Percentiles rank a stretch among this genome's conserved stretches.
These are phyloP conservation scores for Stegophylla sp. DNA, from an alignment of 2,888 invertebrate species.

Conservation along the genomic window DNA sequence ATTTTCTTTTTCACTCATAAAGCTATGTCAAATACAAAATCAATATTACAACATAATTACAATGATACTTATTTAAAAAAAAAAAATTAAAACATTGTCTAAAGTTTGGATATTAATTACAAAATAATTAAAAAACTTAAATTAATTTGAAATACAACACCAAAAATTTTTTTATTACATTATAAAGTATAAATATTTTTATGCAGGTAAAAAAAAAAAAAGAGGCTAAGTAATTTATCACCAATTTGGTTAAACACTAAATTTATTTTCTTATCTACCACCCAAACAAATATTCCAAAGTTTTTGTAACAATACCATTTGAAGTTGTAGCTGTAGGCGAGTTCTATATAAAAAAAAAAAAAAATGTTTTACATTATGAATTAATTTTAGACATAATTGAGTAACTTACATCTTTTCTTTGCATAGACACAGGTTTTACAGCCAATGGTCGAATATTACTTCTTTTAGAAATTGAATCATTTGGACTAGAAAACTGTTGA, in stretches of 20 bases:
- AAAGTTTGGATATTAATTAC: slow-evolving; percentile 81
- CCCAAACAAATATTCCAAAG: slow-evolving; percentile 53
- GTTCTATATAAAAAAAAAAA: slow-evolving; percentile 20
- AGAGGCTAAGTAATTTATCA: background rate
- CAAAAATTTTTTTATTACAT: slow-evolving; percentile 8
- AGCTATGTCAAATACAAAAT: too few species aligned
- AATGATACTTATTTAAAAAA: too few species aligned
- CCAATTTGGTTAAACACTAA: background rate
- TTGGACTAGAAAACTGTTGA: slow-evolving; percentile 47
- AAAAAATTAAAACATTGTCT: slow-evolving; percentile 67
- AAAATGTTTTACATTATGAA: background rate
- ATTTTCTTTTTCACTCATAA: too few species aligned
- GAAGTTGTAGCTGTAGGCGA: slow-evolving; percentile 46
- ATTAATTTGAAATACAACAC: slow-evolving; percentile 6
- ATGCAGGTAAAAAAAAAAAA: slow-evolving; percentile 1
- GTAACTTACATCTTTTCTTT: slow-evolving; percentile 42
- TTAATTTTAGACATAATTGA: background rate
- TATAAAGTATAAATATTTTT: background rate
- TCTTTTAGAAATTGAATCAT: slow-evolving; percentile 44
- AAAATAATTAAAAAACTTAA: slow-evolving; percentile 73
- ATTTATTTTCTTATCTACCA: slow-evolving; percentile 40
- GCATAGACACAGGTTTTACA: slow-evolving; percentile 40
- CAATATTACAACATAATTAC: too few species aligned
- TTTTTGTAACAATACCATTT: slow-evolving; percentile 54
- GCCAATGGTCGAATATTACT: slow-evolving; percentile 46